phyloP scores from a whole-genome alignment of 2,888 invertebrate species.

The Latrodectus elegans region DNA sequence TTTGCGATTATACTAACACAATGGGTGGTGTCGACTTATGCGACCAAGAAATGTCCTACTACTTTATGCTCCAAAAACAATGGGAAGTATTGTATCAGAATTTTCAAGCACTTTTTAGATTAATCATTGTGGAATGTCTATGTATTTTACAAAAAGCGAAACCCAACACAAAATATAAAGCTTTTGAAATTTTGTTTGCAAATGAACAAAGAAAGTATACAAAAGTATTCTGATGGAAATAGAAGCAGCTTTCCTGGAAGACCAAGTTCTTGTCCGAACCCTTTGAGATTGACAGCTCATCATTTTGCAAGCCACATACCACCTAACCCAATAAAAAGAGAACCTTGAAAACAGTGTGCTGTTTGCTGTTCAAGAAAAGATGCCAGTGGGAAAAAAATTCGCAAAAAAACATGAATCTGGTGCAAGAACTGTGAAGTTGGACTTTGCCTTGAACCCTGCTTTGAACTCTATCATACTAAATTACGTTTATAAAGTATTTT shows the following conservation, averaged over 20 bases:
- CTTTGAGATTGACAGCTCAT: constrained; percentile 12
- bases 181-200: not conserved
- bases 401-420: not conserved
- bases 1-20: no score
- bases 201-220: not conserved
- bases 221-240: not conserved
- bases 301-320: constrained; percentile 4
- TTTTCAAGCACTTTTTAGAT: constrained; percentile 25
- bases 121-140: not conserved
- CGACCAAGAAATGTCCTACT: no score
- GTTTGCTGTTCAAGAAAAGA: not conserved
- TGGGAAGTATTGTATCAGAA: constrained; percentile 37
- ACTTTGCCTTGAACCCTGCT: not conserved
- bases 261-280: constrained; percentile 6
- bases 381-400: not conserved
- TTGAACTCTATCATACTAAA: not conserved
- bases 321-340: not conserved
- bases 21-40: no score
- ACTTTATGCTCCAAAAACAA: constrained; percentile 48
- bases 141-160: constrained; percentile 36
- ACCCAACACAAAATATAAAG: constrained; percentile 4
- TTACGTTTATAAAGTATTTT: not conserved
- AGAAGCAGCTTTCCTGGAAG: not conserved
- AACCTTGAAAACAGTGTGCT: not conserved
- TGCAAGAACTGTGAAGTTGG: not conserved